Evolutionary conservation across 2,797 vertebrate species (phyloP).

Genomic region (Hapalemur alaotrensis): DNA sequence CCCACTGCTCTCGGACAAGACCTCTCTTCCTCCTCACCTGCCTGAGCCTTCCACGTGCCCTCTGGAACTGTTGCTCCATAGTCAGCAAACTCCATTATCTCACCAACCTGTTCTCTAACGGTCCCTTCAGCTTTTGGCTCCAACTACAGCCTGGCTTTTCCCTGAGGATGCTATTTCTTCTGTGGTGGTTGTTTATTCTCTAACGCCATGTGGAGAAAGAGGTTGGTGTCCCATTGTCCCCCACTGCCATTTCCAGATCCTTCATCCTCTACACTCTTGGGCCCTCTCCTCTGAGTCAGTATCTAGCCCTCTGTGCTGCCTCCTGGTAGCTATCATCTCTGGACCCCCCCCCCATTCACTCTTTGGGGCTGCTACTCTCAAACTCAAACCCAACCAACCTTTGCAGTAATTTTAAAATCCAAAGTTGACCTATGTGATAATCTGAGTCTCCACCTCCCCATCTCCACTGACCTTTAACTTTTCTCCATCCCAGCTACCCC

Average conservation of each 20-base stretch:
- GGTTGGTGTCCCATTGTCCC: background rate
- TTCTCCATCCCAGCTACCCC: background rate
- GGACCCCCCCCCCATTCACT: background rate
- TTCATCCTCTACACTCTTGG: background rate
- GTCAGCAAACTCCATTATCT: too few species aligned
- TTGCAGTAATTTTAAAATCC: background rate
- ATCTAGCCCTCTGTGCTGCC: too few species aligned
- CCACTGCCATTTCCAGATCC: background rate
- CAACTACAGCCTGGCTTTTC: background rate
- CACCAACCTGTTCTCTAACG: background rate
- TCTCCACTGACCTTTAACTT: background rate
- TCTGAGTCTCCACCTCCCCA: background rate
- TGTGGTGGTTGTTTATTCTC: background rate
- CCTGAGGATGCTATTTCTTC: background rate
- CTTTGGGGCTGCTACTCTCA: background rate
- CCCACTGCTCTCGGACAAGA: background rate
- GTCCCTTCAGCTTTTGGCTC: background rate
- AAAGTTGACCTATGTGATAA: background rate
- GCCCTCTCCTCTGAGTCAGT: background rate
- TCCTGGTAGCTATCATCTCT: background rate
- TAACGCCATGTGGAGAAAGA: background rate
- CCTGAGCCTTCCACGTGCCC: background rate
- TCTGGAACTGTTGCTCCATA: background rate
- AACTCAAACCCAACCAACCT: background rate
- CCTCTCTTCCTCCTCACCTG: background rate